Base-by-base conservation (phyloP, 2,888 invertebrate genomes). In the Cryptocephalus moraei region DNA sequence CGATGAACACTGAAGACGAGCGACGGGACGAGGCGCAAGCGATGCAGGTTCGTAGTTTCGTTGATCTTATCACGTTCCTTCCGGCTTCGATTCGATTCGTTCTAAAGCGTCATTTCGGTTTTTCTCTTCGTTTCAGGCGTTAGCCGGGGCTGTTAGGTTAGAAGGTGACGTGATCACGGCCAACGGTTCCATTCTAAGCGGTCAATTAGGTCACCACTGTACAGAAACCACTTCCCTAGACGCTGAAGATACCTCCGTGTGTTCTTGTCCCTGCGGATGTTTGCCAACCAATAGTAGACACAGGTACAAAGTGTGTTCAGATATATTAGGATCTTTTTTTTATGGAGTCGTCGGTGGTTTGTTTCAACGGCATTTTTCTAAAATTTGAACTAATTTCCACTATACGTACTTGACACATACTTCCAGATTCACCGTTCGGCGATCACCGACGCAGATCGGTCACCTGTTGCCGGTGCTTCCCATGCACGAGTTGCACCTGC, bases 1-100 rank as follows among this genome's bases (percentile, higher is more conserved):
- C 91, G 47, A 91, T 92, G 91, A 99, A 99, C 76, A 97, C 97
- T 0, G 97, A 96, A 71, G 97, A 97, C 65, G 95, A 96, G 73
- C 82, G 94, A 65, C 77, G 94, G 49, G 95, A 96, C 64, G 95
- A 94, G 70, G 87, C 91, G 41, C 95, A 96, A 73, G 94, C 94
- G 44, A 84, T 91, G 73, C 90, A 91, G 84, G 91, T 68, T 49
- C 22, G 22, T 4, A 2, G 22, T 4, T 22, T 4, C 22, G 22
- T 22, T 22, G 22, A 22, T 22, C 6, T 6, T 6, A 4, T 22
- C 6, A 2, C 3, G 6, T 22, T 22, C 22, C 22, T 22, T 22
- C 22, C 22, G 3, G 2, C 6, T 6, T 22, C 22, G 22, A 22
- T 4, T 4, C 22, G 22, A 6, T 22, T 22, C 22, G 22, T 22